Evolutionary conservation across 2,797 vertebrate genomes (phyloP).

Genomic region (Benthosema pterotum): DNA sequence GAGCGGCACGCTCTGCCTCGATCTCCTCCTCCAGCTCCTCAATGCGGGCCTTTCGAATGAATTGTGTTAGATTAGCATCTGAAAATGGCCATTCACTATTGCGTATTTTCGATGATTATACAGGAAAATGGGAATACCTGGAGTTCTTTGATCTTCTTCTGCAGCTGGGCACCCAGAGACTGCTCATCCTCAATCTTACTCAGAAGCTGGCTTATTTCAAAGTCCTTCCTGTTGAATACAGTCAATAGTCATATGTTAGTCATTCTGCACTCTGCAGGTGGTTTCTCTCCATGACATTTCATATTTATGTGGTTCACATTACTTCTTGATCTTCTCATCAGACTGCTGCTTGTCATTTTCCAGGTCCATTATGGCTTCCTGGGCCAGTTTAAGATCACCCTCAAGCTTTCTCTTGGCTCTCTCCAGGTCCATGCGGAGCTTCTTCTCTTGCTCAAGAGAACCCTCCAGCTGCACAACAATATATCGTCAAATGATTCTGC

Average conservation of each 20-base stretch:
- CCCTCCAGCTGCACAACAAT: too few species aligned
- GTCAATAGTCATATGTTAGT: slow-evolving; percentile 1
- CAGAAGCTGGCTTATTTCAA: slow-evolving; percentile 85
- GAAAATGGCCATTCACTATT: background rate
- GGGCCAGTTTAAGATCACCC: too few species aligned
- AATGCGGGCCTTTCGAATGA: slow-evolving; percentile 76
- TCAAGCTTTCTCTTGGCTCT: too few species aligned
- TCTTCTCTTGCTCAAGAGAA: too few species aligned
- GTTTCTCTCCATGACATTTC: background rate
- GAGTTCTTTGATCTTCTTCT: slow-evolving; percentile 81
- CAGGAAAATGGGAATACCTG: slow-evolving; percentile 68
- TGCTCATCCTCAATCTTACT: slow-evolving; percentile 87
- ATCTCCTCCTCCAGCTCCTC: slow-evolving; percentile 90
- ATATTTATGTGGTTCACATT: slow-evolving; percentile 4
- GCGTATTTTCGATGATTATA: background rate
- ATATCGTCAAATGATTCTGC: too few species aligned
- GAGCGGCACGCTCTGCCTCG: slow-evolving; percentile 78
- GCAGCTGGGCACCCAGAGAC: slow-evolving; percentile 64
- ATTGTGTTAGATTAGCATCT: background rate
- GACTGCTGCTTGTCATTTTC: slow-evolving; percentile 82
- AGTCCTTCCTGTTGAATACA: slow-evolving; percentile 81
- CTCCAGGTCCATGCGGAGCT: too few species aligned
- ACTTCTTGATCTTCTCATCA: slow-evolving; percentile 88
- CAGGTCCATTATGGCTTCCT: too few species aligned
- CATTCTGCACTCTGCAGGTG: background rate